Evolutionary conservation across 1,140 invertebrate species (phyloP).

Genomic region (Cydia amplana): DNA sequence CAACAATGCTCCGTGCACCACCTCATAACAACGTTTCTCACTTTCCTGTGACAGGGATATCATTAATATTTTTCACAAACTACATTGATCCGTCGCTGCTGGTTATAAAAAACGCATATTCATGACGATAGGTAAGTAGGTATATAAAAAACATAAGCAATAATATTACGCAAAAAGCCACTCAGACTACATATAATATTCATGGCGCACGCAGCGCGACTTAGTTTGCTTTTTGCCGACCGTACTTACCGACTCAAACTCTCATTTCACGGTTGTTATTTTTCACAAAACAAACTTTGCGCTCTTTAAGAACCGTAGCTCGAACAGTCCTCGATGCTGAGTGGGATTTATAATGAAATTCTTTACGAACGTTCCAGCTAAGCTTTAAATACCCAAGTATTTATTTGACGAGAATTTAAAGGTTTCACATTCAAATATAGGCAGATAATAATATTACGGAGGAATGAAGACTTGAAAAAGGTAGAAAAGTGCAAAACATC

Average conservation of each 20-base stretch:
- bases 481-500: not conserved
- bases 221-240: constrained; percentile 17
- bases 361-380: not conserved
- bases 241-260: constrained; percentile 13
- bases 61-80: not conserved
- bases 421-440: not conserved
- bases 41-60: constrained; percentile 6
- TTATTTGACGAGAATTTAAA: not conserved
- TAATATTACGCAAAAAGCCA: constrained; percentile 14
- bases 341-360: constrained; percentile 15
- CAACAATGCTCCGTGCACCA: constrained; percentile 16
- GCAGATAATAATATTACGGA: not conserved
- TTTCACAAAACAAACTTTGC: constrained; percentile 17
- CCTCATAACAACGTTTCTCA: constrained; percentile 21
- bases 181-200: constrained; percentile 17
- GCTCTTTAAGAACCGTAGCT: constrained; percentile 10
- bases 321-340: constrained; percentile 18
- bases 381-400: constrained; percentile 7
- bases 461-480: not conserved
- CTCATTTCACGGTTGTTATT: constrained; percentile 16
- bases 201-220: constrained; percentile 14
- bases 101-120: constrained; percentile 5
- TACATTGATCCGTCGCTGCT: not conserved
- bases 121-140: not conserved
- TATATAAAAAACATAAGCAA: constrained; percentile 14